Percentiles rank a stretch among this genome's conserved stretches.
Evolutionary conservation across 2,113 vertebrate genomes (phyloP).

Genomic region (Eptesicus fuscus): DNA sequence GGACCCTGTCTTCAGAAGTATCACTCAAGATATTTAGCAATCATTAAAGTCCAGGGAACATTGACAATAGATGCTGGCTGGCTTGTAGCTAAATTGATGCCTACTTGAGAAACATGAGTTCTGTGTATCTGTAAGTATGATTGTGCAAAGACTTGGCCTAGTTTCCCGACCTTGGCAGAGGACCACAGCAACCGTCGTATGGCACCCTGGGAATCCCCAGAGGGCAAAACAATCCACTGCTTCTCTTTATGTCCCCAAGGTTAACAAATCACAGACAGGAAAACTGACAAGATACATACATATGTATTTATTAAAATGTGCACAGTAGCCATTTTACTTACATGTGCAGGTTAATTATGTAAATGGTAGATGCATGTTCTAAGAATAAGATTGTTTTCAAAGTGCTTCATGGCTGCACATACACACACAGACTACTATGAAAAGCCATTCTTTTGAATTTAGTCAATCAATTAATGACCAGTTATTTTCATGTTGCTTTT

Average conservation of each 20-base stretch:
- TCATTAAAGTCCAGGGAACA: not conserved
- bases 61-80: not conserved
- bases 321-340: not conserved
- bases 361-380: conserved; percentile 3
- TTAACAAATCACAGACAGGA: conserved; percentile 34
- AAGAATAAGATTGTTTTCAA: conserved; percentile 15
- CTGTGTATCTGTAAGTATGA: not conserved
- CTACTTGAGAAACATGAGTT: not conserved
- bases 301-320: conserved; percentile 56
- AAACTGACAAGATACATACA: conserved; percentile 44
- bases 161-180: not conserved
- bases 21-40: not conserved
- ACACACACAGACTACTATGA: not conserved
- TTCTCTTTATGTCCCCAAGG: not conserved
- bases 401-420: not conserved
- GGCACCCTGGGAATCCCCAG: not conserved
- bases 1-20: not conserved
- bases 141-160: not conserved
- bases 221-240: not conserved
- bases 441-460: conserved; percentile 36
- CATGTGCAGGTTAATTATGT: not conserved
- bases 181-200: too few relatives aligned
- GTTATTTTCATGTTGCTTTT: conserved; percentile 43
- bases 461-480: not conserved
- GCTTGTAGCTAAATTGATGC: not conserved